Percentiles rank a stretch among this genome's conserved stretches.
Evolutionary conservation across 2,888 invertebrate species (phyloP).

Genomic region (Chymomyza fuscimana): DNA sequence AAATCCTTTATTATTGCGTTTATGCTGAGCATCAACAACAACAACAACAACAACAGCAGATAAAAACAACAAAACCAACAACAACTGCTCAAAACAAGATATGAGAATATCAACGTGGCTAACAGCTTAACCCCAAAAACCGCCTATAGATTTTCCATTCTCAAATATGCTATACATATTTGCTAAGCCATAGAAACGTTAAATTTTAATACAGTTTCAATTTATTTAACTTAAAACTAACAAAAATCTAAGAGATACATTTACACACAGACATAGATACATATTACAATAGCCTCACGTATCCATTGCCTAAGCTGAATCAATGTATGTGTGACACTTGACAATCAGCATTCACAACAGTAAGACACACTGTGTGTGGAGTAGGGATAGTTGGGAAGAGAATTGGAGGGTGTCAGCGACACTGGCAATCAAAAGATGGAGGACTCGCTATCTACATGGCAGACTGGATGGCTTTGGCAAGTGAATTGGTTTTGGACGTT

Average conservation of each 20-base stretch:
- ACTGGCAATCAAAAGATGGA: conserved; percentile 34
- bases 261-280: conserved; percentile 22
- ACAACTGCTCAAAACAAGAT: not conserved
- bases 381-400: not conserved
- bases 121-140: not conserved
- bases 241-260: conserved; percentile 26
- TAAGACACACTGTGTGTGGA: not conserved
- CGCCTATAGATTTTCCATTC: not conserved
- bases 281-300: conserved; percentile 3
- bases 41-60: not conserved
- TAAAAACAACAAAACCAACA: not conserved
- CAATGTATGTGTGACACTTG: not conserved
- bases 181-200: conserved; percentile 5
- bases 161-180: not conserved
- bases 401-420: conserved; percentile 29
- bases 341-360: not conserved
- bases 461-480: conserved; percentile 31
- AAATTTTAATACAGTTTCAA: conserved; percentile 63
- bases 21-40: conserved; percentile 5
- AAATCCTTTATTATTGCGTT: conserved; percentile 55
- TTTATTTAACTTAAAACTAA: conserved; percentile 52
- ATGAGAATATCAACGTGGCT: not conserved
- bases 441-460: conserved; percentile 20
- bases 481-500: conserved; percentile 59
- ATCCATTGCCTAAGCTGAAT: not conserved